These are phyloP conservation scores for Belgica antarctica DNA, from an alignment of 2,888 invertebrate genomes.

Conservation along the genomic window DNA sequence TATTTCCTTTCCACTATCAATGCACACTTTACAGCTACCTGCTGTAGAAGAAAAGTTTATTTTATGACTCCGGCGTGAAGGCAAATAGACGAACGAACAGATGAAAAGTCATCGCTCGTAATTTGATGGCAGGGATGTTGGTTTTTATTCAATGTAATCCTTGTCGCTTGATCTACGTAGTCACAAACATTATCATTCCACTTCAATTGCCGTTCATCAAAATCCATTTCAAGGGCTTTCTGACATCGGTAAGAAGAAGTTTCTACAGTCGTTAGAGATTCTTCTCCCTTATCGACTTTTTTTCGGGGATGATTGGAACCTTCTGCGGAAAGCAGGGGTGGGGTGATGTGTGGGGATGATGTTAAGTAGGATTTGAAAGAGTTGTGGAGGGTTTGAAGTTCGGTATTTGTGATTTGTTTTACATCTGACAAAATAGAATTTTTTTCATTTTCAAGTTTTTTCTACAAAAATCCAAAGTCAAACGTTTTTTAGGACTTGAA, in stretches of 20 bases:
- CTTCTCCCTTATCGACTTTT: neutral
- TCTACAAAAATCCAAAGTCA: too few relatives aligned
- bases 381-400: too few relatives aligned
- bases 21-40: neutral
- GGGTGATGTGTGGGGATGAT: too few relatives aligned
- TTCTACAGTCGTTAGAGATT: too few relatives aligned
- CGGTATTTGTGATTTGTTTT: too few relatives aligned
- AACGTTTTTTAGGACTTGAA: too few relatives aligned
- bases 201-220: slow-evolving; percentile 41
- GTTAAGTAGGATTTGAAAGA: too few relatives aligned
- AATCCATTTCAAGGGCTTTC: slow-evolving; percentile 8
- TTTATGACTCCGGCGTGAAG: slow-evolving; percentile 21
- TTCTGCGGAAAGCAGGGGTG: too few relatives aligned
- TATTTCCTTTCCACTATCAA: neutral
- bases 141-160: neutral
- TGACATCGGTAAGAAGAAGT: neutral
- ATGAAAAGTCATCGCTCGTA: neutral
- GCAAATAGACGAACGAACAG: slow-evolving; percentile 30
- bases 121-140: neutral
- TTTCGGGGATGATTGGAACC: too few relatives aligned
- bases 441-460: too few relatives aligned
- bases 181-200: slow-evolving; percentile 30
- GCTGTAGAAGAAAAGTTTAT: neutral
- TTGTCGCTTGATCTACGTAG: slow-evolving; percentile 17
- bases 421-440: too few relatives aligned